Percentiles rank a stretch among this genome's conserved stretches.
These are phyloP conservation scores for Sesamia inferens DNA, from an alignment of 2,888 invertebrate genomes.

Conservation along the genomic window DNA sequence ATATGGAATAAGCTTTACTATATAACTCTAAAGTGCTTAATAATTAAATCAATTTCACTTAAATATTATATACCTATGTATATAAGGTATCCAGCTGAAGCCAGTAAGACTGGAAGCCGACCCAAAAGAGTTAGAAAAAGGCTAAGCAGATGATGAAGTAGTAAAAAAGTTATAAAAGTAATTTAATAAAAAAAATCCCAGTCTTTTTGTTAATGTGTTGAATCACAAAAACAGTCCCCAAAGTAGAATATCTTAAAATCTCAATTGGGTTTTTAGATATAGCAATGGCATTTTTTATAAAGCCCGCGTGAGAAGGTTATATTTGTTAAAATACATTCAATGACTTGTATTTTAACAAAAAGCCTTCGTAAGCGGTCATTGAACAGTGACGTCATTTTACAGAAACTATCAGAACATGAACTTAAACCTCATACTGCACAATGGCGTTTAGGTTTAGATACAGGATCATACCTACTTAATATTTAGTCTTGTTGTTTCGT, in stretches of 20 bases:
- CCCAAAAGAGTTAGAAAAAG: too few species aligned
- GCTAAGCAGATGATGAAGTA: too few species aligned
- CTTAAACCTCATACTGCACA: constrained; percentile 10
- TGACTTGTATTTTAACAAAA: too few species aligned
- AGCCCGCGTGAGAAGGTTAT: too few species aligned
- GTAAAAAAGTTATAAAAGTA: constrained; percentile 1
- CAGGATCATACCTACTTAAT: background rate
- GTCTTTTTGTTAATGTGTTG: constrained; percentile 14
- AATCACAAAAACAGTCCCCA: constrained; percentile 18
- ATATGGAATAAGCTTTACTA: constrained; percentile 4
- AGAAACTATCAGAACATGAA: constrained; percentile 23
- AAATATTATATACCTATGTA: too few species aligned
- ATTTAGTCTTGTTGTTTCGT: background rate
- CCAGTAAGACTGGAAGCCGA: too few species aligned
- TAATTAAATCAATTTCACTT: background rate
- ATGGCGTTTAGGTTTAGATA: background rate
- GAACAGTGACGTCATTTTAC: constrained; percentile 4
- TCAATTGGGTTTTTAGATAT: background rate
- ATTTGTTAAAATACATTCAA: too few species aligned
- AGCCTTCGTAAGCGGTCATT: constrained; percentile 2
- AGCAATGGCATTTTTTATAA: background rate
- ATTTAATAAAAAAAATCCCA: constrained; percentile 25
- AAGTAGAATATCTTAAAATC: background rate
- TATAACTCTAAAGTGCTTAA: background rate
- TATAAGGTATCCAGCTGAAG: too few species aligned